These are phyloP conservation scores for Chironomus riparius DNA, from an alignment of 2,888 invertebrate genomes.

Conservation along the genomic window DNA sequence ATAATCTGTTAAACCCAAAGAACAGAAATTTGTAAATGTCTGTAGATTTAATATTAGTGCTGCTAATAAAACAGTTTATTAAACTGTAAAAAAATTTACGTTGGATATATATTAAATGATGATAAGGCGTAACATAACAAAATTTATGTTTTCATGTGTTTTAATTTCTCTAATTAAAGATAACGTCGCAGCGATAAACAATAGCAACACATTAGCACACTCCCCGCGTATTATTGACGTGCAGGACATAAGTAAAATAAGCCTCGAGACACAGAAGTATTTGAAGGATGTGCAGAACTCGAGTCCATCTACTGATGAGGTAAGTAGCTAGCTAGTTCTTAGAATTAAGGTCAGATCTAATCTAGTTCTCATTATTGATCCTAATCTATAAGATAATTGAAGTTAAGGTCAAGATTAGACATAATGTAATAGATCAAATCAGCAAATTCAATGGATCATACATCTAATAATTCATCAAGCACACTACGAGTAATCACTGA, in stretches of 20 bases:
- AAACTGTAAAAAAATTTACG: background rate
- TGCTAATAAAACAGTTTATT: background rate
- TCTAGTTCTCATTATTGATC: too few relatives aligned
- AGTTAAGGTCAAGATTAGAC: too few relatives aligned
- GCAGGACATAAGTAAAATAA: constrained; percentile 12
- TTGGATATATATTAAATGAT: background rate
- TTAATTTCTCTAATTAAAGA: background rate
- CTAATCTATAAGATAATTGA: too few relatives aligned
- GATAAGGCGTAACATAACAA: background rate
- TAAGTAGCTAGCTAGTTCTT: background rate
- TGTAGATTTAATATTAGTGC: background rate
- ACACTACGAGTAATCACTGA: too few relatives aligned
- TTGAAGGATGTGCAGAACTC: background rate
- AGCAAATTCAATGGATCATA: too few relatives aligned
- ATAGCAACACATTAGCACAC: background rate
- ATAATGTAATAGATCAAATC: too few relatives aligned
- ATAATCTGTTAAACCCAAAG: background rate
- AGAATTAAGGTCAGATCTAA: too few relatives aligned
- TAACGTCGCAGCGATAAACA: background rate
- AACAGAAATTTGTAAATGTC: background rate
- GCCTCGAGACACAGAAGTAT: background rate
- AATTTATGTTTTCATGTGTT: background rate
- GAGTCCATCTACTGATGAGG: constrained; percentile 17
- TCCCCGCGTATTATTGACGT: constrained; percentile 18
- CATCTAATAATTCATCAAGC: too few relatives aligned